Percentiles rank a stretch among this genome's conserved stretches.
Evolutionary conservation across 2,888 invertebrate species (phyloP).

Genomic region (Campoplex capitator): DNA sequence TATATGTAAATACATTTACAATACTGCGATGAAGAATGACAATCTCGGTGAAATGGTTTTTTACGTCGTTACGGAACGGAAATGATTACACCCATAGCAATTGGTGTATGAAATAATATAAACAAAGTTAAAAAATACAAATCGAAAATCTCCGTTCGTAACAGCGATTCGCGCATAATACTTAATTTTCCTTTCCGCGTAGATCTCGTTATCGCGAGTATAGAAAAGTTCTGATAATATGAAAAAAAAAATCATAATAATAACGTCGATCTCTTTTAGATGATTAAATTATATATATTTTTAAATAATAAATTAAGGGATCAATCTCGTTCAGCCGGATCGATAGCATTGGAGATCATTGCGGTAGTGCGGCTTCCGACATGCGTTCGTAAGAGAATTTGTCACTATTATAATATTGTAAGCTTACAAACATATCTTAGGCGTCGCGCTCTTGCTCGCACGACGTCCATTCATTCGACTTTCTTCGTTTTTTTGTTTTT

Average conservation of each 20-base stretch:
- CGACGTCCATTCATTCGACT: constrained; percentile 41
- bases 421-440: constrained; percentile 38
- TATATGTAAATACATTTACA: background rate
- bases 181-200: background rate
- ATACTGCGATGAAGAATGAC: background rate
- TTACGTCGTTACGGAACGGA: constrained; percentile 17
- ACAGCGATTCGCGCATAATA: constrained; percentile 31
- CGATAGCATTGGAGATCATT: constrained; percentile 50
- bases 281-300: constrained; percentile 28
- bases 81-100: constrained; percentile 45
- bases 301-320: constrained; percentile 46
- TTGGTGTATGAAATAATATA: constrained; percentile 35
- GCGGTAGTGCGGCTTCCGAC: constrained; percentile 50
- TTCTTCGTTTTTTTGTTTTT: constrained; percentile 27
- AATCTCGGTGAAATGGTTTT: constrained; percentile 43
- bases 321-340: constrained; percentile 39
- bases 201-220: constrained; percentile 22
- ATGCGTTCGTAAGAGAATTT: constrained; percentile 37
- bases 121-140: constrained; percentile 6
- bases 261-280: constrained; percentile 46
- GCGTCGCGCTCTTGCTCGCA: constrained; percentile 22
- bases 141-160: constrained; percentile 24
- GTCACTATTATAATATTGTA: constrained; percentile 41
- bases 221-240: constrained; percentile 31
- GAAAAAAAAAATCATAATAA: constrained; percentile 16